These are phyloP conservation scores for Copidosoma aretas DNA, from an alignment of 2,888 invertebrate species.

Conservation along the genomic window DNA sequence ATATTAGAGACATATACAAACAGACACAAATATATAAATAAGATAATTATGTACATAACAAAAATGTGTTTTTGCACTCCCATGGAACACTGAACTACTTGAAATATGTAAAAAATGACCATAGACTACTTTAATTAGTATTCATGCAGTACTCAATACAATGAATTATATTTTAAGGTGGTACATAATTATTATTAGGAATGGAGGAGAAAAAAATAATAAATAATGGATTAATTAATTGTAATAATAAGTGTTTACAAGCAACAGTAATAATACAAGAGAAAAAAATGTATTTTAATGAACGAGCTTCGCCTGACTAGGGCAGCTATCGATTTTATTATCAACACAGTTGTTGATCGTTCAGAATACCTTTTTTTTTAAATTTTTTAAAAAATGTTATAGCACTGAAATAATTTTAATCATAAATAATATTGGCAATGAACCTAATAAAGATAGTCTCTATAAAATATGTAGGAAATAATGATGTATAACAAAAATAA, in stretches of 20 bases:
- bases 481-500: too few species aligned
- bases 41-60: slow-evolving; percentile 34
- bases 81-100: slow-evolving; percentile 24
- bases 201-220: slow-evolving; percentile 42
- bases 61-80: slow-evolving; percentile 10
- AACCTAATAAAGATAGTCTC: too few species aligned
- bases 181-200: slow-evolving; percentile 46
- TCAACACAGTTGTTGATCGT: slow-evolving; percentile 45
- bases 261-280: slow-evolving; percentile 25
- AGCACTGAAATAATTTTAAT: too few species aligned
- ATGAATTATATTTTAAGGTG: slow-evolving; percentile 43
- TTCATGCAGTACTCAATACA: slow-evolving; percentile 59
- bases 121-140: slow-evolving; percentile 49
- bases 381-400: neutral
- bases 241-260: slow-evolving; percentile 47
- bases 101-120: slow-evolving; percentile 41
- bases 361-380: slow-evolving; percentile 38
- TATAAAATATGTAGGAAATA: too few species aligned
- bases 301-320: slow-evolving; percentile 55
- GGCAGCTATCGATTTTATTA: slow-evolving; percentile 52
- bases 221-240: slow-evolving; percentile 36
- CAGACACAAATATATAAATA: too few species aligned
- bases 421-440: too few species aligned
- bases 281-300: slow-evolving; percentile 55
- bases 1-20: too few species aligned